Evolutionary conservation across 2,888 invertebrate genomes (phyloP), one percentile per base, ranked within the genome.

Genomic region (Ferdinandea cuprea): DNA sequence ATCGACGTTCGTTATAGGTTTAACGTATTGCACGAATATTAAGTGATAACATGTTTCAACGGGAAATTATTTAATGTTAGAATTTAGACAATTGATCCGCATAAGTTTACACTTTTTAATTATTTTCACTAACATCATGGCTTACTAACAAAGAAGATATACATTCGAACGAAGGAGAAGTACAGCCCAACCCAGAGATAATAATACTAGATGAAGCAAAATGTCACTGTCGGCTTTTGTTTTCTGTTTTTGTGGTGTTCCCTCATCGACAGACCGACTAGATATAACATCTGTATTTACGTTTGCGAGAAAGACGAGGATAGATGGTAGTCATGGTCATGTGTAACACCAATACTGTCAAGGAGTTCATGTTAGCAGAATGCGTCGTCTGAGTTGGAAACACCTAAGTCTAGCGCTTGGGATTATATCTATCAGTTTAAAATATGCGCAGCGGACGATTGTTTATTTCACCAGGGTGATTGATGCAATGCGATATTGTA

Each of bases 151-250:
- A 65, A 74, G 65, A 74, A 65, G 37, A 74, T 65, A 56, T 65
- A 74, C n/a, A 65, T 59, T 17, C 42, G 15, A 44, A 25, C 2
- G 13, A 46, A 19, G 19, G 15, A 59, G 65, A 56, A 40, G 56
- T 40, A 28, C 56, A 15, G 73, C 73, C 73, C 73, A 65, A 42
- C 63, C 65, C 65, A 46, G 28, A 35, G 73, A 74, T 65, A 48
- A 56, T 37, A 65, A 17, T 28, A 58, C 28, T 65, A 37, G 48
- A 42, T 37, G 11, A 65, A 65, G 65, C 50, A 58, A 65, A 58
- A 74, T 65, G 72, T 73, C 72, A 73, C 19, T 63, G 61, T 73
- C 72, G 72, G 72, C 63, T 37, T 73, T 73, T 72, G 15, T 30
- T 40, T 58, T 40, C 21, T 56, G 13, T 28, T 54, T 54, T 54